phyloP scores from a whole-genome alignment of 2,888 invertebrate genomes.

The Xanthia togata region DNA sequence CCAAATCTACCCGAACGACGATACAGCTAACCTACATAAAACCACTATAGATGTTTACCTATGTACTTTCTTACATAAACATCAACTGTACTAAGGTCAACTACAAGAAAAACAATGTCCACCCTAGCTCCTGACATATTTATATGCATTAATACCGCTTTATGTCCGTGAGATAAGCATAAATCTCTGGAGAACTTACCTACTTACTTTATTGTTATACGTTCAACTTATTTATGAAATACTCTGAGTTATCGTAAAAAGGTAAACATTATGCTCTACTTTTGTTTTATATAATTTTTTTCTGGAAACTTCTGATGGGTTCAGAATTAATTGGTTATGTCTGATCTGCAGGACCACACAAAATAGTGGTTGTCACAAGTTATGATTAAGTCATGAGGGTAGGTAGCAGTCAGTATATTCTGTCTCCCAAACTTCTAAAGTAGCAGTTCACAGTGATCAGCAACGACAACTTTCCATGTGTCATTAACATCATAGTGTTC shows the following conservation, averaged over 20 bases:
- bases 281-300: not conserved
- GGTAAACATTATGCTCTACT: conserved; percentile 19
- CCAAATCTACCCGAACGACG: not conserved
- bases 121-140: conserved; percentile 80
- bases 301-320: too few relatives aligned
- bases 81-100: conserved; percentile 10
- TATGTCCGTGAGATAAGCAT: conserved; percentile 85
- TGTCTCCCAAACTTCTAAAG: not conserved
- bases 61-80: conserved; percentile 10
- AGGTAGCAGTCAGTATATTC: too few relatives aligned
- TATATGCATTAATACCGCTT: conserved; percentile 87
- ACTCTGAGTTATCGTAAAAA: conserved; percentile 24
- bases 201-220: conserved; percentile 83
- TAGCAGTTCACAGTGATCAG: not conserved
- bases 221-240: conserved; percentile 81
- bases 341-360: too few relatives aligned
- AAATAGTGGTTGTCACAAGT: too few relatives aligned
- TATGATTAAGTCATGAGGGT: too few relatives aligned
- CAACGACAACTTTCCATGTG: not conserved
- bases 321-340: too few relatives aligned
- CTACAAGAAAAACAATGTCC: conserved; percentile 55
- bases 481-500: too few relatives aligned
- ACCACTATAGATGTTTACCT: not conserved
- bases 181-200: conserved; percentile 82
- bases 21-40: not conserved